Evolutionary conservation across 1,140 invertebrate species (phyloP), one percentile per base, ranked within the genome.

Genomic region (Magallana gigas): DNA sequence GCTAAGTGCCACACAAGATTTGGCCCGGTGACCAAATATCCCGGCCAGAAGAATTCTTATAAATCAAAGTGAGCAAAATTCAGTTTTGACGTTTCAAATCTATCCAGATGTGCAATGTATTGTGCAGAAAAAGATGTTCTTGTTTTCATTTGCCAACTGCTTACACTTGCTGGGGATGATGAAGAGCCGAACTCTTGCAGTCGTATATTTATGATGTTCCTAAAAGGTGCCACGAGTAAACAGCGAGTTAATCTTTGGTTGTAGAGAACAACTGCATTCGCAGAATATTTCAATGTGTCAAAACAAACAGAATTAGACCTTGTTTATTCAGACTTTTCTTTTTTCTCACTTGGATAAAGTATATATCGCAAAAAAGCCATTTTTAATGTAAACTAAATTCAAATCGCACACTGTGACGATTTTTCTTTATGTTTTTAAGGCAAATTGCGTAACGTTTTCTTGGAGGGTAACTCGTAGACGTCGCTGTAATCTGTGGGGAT

Each of bases 81-180:
- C 23, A 76, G 68, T 76, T 76, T 76, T 76, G 68, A 76, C 68
- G 36, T 36, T 76, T 76, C 68, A 29, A 76, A 76, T 29, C 36
- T 76, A 18, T 76, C 68, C 68, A 76, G 68, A 76, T 76, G 68
- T 36, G 23, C 68, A 29, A 23, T 76, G 68, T 76, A 29, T 36
- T 18, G 68, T 76, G 68, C 68, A 76, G 68, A 76, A 29, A 48
- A 76, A 76, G 23, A 76, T 76, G 68, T 12, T 29, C 36, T 4
- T 76, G 68, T 76, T 76, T 76, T 76, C 23, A 76, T 76, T 76
- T 18, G 18, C 23, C 23, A 5, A 8, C 68, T 18, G 68, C 36
- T 29, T 29, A 36, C 68, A 23, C 68, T 76, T 76, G 11, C 68
- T 36, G 8, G 18, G 11, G 29, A 18, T 76, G 68, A 29, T 29